phyloP scores from a whole-genome alignment of 2,888 invertebrate genomes.

The Tubulanus polymorphus region DNA sequence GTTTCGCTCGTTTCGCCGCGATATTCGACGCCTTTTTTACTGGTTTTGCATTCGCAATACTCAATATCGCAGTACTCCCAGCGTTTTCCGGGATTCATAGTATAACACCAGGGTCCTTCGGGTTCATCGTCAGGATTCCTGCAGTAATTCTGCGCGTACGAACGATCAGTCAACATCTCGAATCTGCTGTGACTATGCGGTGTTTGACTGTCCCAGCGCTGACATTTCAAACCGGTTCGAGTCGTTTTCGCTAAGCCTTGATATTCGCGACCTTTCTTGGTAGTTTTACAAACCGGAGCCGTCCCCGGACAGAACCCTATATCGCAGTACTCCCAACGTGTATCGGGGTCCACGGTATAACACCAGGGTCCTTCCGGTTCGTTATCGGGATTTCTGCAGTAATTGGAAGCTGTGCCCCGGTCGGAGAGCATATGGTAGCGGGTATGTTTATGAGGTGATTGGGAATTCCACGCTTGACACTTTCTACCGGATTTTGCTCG shows the following conservation, averaged over 20 bases:
- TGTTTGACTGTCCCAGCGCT: neutral
- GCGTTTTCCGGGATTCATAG: neutral
- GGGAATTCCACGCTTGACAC: too few relatives aligned
- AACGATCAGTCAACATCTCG: neutral
- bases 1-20: neutral
- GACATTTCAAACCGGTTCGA: neutral
- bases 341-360: constrained; percentile 1
- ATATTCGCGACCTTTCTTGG: neutral
- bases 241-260: neutral
- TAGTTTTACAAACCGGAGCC: too few relatives aligned
- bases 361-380: constrained; percentile 11
- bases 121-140: neutral
- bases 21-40: neutral
- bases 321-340: constrained; percentile 7
- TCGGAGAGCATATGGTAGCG: too few relatives aligned
- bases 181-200: neutral
- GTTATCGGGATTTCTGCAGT: constrained; percentile 12
- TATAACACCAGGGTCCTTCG: neutral
- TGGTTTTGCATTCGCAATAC: neutral
- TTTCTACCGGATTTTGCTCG: too few relatives aligned
- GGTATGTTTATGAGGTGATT: too few relatives aligned
- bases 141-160: neutral
- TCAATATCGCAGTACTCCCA: neutral
- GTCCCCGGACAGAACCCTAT: constrained; percentile 4
- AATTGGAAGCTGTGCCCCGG: neutral